phyloP scores from a whole-genome alignment of 2,113 vertebrate species.

The Myxocyprinus asiaticus region DNA sequence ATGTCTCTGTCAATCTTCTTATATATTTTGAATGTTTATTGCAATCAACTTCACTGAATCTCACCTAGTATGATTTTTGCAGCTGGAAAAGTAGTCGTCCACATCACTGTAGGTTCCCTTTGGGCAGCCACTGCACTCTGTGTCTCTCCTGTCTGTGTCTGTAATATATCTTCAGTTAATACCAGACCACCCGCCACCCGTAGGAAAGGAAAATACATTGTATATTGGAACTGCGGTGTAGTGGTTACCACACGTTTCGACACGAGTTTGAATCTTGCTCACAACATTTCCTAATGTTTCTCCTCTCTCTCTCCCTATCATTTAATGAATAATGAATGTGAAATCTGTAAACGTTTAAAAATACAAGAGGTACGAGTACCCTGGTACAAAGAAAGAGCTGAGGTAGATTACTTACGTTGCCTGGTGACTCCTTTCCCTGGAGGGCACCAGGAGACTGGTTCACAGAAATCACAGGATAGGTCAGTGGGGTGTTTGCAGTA shows the following conservation, averaged over 20 bases:
- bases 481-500: constrained; percentile 38
- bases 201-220: no score
- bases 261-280: no score
- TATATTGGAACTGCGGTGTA: no score
- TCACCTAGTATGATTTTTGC: constrained; percentile 63
- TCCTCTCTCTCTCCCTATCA: no score
- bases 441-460: rapidly evolving
- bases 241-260: no score
- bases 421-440: constrained; percentile 54
- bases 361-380: no score
- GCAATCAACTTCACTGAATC: background rate
- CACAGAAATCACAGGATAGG: constrained; percentile 54
- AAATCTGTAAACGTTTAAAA: no score
- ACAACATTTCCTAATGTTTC: no score
- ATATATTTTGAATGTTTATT: no score
- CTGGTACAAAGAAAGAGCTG: background rate
- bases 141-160: constrained; percentile 55
- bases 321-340: no score
- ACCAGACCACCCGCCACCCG: background rate
- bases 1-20: no score
- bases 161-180: constrained; percentile 27
- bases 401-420: constrained; percentile 51
- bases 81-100: constrained; percentile 55
- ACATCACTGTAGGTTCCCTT: constrained; percentile 63
- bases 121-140: constrained; percentile 58